These are phyloP conservation scores for Allygus modestus DNA, from an alignment of 2,888 invertebrate genomes.

Conservation along the genomic window DNA sequence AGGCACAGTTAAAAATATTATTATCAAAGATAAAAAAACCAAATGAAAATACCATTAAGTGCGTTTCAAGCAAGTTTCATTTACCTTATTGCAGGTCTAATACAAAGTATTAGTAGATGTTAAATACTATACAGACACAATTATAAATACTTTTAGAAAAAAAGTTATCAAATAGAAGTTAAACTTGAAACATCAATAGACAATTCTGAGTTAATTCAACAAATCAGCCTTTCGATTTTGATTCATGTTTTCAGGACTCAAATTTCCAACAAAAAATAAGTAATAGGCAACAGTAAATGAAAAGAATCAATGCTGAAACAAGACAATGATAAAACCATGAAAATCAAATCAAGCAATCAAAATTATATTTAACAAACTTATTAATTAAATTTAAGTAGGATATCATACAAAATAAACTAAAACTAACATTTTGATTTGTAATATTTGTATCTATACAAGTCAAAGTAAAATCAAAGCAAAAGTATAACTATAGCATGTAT, in stretches of 20 bases:
- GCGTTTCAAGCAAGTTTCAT: no score
- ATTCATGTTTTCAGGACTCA: neutral
- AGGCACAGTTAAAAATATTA: no score
- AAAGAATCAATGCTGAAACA: no score
- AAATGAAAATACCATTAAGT: no score
- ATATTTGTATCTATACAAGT: neutral
- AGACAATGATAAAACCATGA: neutral
- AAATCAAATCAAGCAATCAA: neutral
- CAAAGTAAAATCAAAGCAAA: neutral
- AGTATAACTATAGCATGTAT: neutral
- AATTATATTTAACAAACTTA: neutral
- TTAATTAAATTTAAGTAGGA: conserved; percentile 4
- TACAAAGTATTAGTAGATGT: no score
- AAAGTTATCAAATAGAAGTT: neutral
- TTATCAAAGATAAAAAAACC: no score
- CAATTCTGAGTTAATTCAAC: neutral
- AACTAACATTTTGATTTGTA: conserved; percentile 5
- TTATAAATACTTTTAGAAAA: no score
- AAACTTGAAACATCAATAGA: neutral
- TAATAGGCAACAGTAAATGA: neutral
- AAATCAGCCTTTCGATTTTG: conserved; percentile 6
- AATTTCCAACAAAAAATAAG: neutral
- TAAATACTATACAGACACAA: no score
- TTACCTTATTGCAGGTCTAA: no score
- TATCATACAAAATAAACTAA: neutral